Conservation (phyloP, 2,888 invertebrate genomes). For the Drosophila pseudotakahashii region DNA sequence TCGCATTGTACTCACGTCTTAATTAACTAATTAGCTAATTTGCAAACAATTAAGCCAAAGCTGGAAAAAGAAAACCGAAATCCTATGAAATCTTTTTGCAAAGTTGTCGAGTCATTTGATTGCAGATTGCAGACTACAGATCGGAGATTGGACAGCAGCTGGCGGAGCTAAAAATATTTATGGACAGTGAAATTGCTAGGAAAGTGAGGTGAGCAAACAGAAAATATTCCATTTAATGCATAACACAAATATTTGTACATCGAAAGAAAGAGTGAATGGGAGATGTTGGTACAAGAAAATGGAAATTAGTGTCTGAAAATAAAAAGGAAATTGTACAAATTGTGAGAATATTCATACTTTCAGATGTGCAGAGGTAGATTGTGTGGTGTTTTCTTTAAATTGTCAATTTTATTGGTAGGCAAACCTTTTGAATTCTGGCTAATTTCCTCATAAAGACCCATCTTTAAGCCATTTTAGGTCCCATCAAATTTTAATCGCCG, state of each 20-base stretch:
- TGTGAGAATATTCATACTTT: background rate
- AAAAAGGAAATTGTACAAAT: slow-evolving; percentile 19
- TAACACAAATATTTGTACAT: slow-evolving; percentile 41
- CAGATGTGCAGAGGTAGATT: too few species aligned
- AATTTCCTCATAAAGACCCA: background rate
- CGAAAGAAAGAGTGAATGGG: slow-evolving; percentile 34
- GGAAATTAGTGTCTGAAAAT: slow-evolving; percentile 24
- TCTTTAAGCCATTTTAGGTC: background rate
- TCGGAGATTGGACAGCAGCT: slow-evolving; percentile 43
- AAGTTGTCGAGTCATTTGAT: slow-evolving; percentile 69
- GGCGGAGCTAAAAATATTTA: slow-evolving; percentile 49
- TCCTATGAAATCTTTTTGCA: slow-evolving; percentile 32
- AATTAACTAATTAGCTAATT: slow-evolving; percentile 79
- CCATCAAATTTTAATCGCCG: background rate
- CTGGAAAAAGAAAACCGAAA: slow-evolving; percentile 35
- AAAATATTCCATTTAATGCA: slow-evolving; percentile 42
- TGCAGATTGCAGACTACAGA: slow-evolving; percentile 54
- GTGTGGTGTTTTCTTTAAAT: background rate
- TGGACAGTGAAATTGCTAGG: slow-evolving; percentile 35
- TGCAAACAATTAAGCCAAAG: slow-evolving; percentile 72
- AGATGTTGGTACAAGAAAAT: slow-evolving; percentile 17
- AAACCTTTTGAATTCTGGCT: too few species aligned
- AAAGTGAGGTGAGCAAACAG: slow-evolving; percentile 43
- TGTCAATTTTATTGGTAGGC: too few species aligned
- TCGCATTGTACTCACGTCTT: slow-evolving; percentile 60